Evolutionary conservation across 1,140 invertebrate genomes (phyloP).

Genomic region (Charaxes varanes): DNA sequence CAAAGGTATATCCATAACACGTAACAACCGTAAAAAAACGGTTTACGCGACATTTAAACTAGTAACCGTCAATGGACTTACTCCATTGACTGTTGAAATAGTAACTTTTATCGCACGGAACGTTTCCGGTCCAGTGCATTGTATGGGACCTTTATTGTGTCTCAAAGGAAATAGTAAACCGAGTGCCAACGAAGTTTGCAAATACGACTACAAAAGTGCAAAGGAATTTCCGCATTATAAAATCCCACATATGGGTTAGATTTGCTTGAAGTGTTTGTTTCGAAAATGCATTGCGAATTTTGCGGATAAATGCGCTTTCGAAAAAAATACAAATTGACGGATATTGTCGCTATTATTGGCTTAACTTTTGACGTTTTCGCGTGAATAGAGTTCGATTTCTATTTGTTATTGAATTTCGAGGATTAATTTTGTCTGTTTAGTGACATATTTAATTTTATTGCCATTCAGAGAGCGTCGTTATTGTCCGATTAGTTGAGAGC

Average conservation of each 20-base stretch:
- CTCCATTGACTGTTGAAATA: constrained; percentile 31
- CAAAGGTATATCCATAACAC: constrained; percentile 13
- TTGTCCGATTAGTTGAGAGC: constrained; percentile 7
- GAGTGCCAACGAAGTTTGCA: not conserved
- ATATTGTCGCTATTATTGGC: constrained; percentile 15
- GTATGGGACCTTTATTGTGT: constrained; percentile 28
- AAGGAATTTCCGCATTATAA: constrained; percentile 1
- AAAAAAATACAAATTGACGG: constrained; percentile 16
- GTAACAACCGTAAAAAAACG: constrained; percentile 19
- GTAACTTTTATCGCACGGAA: constrained; percentile 37
- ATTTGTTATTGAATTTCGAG: constrained; percentile 24
- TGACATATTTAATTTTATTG: constrained; percentile 25
- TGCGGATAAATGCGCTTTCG: not conserved
- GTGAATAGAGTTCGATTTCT: constrained; percentile 28
- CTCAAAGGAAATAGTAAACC: constrained; percentile 33
- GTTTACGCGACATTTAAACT: constrained; percentile 36
- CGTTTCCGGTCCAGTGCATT: constrained; percentile 48
- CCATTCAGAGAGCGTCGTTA: constrained; percentile 11
- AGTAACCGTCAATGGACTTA: constrained; percentile 34
- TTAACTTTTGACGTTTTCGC: constrained; percentile 25
- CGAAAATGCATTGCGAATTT: not conserved
- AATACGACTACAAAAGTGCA: constrained; percentile 7
- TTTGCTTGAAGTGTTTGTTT: constrained; percentile 1
- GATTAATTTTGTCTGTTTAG: constrained; percentile 27
- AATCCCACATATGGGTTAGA: not conserved